Base-by-base conservation (phyloP, 2,888 invertebrate species). In the Macropis europaea region DNA sequence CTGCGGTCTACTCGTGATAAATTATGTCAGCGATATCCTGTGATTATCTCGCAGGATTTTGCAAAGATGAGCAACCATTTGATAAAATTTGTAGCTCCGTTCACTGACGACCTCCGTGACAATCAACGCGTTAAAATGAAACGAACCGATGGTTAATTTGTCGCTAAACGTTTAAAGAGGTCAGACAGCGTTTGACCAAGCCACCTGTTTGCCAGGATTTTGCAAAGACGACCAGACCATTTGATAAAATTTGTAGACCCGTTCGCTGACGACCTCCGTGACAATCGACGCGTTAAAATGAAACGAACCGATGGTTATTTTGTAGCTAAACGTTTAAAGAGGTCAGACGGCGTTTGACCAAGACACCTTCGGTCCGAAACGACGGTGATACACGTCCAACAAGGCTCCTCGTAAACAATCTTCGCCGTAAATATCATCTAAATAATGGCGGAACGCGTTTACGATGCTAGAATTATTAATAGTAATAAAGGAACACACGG, bases 371-470 rank as follows among this genome's bases (percentile, higher is more conserved):
- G 34, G 11, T 9, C 22, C 26, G 40, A 28, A 24, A 5, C 26
- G 2, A 24, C 47, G 47, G 19, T 26, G 56, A 48, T 67, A 42
- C 38, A 34, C 24, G 26, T 36, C 50, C 24, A 11, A 47, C 19
- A 9, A 13, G 30, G 13, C 22, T 13, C n/a, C 53, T 15, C 63
- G 17, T 56, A 63, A 68, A 56, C 56, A 63, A 68, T 63, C 54
- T 11, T 4, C 30, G 17, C 13, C 62, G n/a, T 68, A 56, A 68
- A 68, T 63, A 63, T n/a, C 54, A 17, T 30, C 36, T 68, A 68
- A 68, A 68, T 68, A 68, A 59, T 47, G 64, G 52, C 22, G 57
- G 42, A 59, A 64, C 53, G 59, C 42, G 70, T 54, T 42, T 54
- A 53, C 53, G 42, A 40, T 42, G 48, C 13, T 30, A 7, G 50